Conservation (phyloP, 2,113 vertebrate genomes). For the Pachyramphus minor region DNA sequence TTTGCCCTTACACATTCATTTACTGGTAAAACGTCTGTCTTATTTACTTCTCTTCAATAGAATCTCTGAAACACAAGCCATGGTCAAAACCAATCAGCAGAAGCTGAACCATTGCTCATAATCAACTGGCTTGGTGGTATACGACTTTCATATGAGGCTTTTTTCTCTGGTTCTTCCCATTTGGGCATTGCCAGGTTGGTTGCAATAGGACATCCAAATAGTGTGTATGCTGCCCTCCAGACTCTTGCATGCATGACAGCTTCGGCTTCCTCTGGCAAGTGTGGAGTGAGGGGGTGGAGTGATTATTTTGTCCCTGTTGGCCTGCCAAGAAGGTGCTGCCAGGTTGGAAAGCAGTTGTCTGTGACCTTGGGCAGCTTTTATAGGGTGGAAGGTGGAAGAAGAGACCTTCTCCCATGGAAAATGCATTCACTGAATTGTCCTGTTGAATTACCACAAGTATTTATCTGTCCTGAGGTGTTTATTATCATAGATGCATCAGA, state of each 20-base stretch:
- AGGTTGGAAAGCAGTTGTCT: background rate
- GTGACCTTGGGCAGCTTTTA: background rate
- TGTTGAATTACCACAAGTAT: background rate
- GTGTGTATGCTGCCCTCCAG: background rate
- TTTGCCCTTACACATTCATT: background rate
- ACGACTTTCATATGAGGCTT: background rate
- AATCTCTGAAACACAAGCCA: background rate
- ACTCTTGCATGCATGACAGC: background rate
- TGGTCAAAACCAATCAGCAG: background rate
- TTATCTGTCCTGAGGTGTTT: background rate
- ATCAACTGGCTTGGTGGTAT: background rate
- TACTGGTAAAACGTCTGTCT: background rate
- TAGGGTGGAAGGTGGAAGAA: background rate
- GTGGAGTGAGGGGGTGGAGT: fast-evolving
- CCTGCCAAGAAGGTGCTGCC: background rate
- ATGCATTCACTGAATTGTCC: background rate
- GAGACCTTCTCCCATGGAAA: background rate
- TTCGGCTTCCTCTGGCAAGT: background rate
- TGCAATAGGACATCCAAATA: background rate
- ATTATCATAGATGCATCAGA: background rate
- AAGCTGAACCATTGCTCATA: background rate
- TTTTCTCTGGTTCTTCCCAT: background rate
- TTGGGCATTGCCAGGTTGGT: fast-evolving
- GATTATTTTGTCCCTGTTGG: background rate
- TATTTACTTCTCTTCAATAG: background rate